Percentiles rank a stretch among this genome's conserved stretches.
These are phyloP conservation scores for Hydrotaea cyrtoneurina DNA, from an alignment of 2,888 invertebrate species.

Conservation along the genomic window DNA sequence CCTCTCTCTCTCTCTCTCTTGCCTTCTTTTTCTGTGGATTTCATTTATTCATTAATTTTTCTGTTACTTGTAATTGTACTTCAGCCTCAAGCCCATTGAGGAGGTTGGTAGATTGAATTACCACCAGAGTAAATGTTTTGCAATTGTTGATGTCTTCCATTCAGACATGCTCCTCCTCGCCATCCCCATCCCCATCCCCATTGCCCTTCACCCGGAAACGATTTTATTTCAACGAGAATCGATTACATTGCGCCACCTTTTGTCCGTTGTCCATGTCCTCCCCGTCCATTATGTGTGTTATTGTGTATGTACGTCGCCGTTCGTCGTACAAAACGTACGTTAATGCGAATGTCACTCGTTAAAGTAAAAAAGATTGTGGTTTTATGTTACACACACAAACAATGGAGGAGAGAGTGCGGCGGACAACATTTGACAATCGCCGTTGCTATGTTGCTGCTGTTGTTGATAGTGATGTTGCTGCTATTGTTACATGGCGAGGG, in stretches of 20 bases:
- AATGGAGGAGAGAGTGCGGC: neutral
- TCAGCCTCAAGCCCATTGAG: constrained; percentile 36
- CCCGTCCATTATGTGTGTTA: neutral
- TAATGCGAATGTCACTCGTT: neutral
- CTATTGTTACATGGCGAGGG: neutral
- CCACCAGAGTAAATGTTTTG: neutral
- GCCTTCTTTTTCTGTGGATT: too few relatives aligned
- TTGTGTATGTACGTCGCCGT: neutral
- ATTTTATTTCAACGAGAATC: constrained; percentile 19
- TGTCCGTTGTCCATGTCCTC: too few relatives aligned
- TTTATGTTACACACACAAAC: neutral
- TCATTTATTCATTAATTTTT: neutral
- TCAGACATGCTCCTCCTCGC: neutral
- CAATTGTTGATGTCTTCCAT: neutral
- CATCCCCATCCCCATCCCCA: neutral
- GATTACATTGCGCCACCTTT: constrained; percentile 38
- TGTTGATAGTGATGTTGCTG: constrained; percentile 25
- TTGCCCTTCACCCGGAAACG: neutral
- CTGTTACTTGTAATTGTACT: constrained; percentile 1
- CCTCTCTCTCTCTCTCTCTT: neutral
- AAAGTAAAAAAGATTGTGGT: constrained; percentile 5
- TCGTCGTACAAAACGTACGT: too few relatives aligned
- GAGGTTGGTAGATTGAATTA: constrained; percentile 43
- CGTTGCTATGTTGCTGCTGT: neutral
- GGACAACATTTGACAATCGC: neutral